Evolutionary conservation across 2,888 invertebrate species (phyloP).

Genomic region (Parasteatoda lunata): DNA sequence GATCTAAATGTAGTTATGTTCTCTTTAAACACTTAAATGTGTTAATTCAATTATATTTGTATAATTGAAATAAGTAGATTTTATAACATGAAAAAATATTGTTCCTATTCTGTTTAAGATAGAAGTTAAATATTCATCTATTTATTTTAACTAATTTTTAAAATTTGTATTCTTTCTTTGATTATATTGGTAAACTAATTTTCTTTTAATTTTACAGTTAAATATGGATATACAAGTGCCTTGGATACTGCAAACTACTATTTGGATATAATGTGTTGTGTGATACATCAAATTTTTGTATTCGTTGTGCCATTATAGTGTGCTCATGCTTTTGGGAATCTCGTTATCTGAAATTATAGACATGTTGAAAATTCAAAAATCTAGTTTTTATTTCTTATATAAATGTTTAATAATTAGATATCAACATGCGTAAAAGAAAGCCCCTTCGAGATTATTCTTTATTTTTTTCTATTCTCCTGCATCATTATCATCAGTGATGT

Average conservation of each 20-base stretch:
- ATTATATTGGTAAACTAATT: too few species aligned
- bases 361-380: conserved; percentile 1
- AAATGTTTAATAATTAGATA: conserved; percentile 17
- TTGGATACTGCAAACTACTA: background rate
- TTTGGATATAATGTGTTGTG: background rate
- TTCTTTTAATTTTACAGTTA: too few species aligned
- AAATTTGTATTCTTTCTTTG: too few species aligned
- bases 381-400: conserved; percentile 16
- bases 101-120: too few species aligned
- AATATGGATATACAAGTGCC: background rate
- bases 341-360: background rate
- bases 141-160: too few species aligned
- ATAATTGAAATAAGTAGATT: too few species aligned
- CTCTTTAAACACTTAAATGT: too few species aligned
- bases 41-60: too few species aligned
- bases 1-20: too few species aligned
- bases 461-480: conserved; percentile 31
- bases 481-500: conserved; percentile 52
- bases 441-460: conserved; percentile 56
- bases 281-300: background rate
- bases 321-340: background rate
- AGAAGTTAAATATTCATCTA: too few species aligned
- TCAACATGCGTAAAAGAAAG: conserved; percentile 67
- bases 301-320: background rate
- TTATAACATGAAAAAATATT: too few species aligned